Percentiles rank a stretch among this genome's conserved stretches.
Evolutionary conservation across 1,140 invertebrate species (phyloP).

Genomic region (Leguminivora glycinivorella): DNA sequence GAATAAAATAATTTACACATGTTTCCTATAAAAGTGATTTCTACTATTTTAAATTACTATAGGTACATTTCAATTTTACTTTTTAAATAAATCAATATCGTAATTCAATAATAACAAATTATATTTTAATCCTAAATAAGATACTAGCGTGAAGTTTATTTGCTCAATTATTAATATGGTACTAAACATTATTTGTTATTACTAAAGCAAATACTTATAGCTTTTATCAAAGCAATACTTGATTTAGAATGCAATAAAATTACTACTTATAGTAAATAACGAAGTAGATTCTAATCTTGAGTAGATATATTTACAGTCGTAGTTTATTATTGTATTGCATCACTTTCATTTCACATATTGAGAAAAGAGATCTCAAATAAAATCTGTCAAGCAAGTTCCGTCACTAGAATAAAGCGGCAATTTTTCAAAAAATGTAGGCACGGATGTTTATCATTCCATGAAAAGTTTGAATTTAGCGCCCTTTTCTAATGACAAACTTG

Average conservation of each 20-base stretch:
- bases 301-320: too few relatives aligned
- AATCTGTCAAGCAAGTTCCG: too few relatives aligned
- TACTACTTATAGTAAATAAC: background rate
- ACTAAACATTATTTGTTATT: background rate
- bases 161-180: background rate
- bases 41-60: background rate
- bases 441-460: too few relatives aligned
- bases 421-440: too few relatives aligned
- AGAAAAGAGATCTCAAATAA: too few relatives aligned
- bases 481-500: too few relatives aligned
- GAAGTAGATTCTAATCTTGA: too few relatives aligned
- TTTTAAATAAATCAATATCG: background rate
- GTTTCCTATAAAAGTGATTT: background rate
- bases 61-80: background rate
- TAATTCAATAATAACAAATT: background rate
- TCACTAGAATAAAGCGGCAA: too few relatives aligned
- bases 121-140: background rate
- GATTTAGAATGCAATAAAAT: background rate
- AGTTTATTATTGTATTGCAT: too few relatives aligned
- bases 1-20: too few relatives aligned
- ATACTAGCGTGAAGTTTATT: background rate
- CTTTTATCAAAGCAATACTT: conserved; percentile 2
- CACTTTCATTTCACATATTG: too few relatives aligned
- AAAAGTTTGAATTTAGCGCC: too few relatives aligned
- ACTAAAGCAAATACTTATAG: background rate